Base-by-base conservation (phyloP, 2,888 invertebrate genomes). In the Tetragnatha montana region DNA sequence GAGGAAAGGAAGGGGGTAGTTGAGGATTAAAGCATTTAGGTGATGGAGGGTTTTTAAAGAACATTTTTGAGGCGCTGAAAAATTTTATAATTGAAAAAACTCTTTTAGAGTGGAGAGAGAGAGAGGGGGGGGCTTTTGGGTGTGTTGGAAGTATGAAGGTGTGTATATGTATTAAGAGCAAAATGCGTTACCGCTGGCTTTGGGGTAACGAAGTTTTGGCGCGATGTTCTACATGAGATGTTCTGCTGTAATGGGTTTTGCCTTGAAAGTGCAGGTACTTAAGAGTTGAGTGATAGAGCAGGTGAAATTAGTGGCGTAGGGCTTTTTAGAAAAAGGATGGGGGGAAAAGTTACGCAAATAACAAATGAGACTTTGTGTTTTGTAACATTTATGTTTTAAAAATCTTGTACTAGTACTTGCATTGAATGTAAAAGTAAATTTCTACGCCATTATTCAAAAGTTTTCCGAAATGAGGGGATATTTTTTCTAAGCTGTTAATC, bases 21-120 rank as follows among this genome's bases (percentile, higher is more conserved):
- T 6, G 19, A 17, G 78, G 35, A 35, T 35, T 78, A 78, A 78
- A 78, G 19, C 76, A 60, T 60, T 60, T 60, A 60, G 60, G 60
- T 1, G 60, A 17, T 17, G 12, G 60, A 60, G 60, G 17, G 17
- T 60, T 60, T 60, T 60, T 60, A 17, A 60, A 10, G 12, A 60
- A 17, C 60, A 35, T 35, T 60, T 60, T 60, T 10, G 60, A 60
- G 12, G 12, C 60, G 60, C 17, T 17, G 60, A 60, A 60, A 17
- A 60, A 12, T 60, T 60, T 60, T 60, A 60, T 60, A 60, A 60
- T 60, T 60, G 60, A 60, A 60, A 60, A 60, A 60, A 60, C 60
- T 60, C 17, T 3, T 60, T 60, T 60, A 17, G 10, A 8, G 4
- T 60, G 6, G 60, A 60, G 60, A 35, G 35, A 35, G 35, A n/a